These are phyloP conservation scores for Eucera pruinosa DNA, from an alignment of 2,888 invertebrate genomes.

Conservation along the genomic window DNA sequence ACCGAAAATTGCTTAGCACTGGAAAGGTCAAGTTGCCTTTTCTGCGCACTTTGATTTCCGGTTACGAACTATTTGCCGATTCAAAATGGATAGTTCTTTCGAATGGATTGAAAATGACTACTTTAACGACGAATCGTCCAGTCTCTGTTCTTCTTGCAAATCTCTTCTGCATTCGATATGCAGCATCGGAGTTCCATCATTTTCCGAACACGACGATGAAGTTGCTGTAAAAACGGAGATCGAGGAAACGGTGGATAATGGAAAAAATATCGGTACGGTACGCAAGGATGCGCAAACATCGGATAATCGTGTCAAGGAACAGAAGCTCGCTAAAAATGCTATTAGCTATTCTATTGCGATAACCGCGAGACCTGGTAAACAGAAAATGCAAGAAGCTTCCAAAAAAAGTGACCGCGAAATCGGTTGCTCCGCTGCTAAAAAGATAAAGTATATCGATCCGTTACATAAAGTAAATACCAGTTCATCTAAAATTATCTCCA, in stretches of 20 bases:
- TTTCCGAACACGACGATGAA: conserved; percentile 5
- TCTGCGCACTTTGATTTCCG: conserved; percentile 33
- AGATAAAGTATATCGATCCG: not conserved
- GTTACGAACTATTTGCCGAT: not conserved
- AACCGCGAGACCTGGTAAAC: not conserved
- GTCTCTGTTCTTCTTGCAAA: conserved; percentile 55
- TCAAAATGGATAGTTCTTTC: conserved; percentile 15
- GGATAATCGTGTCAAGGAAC: not conserved
- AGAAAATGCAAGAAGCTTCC: not conserved
- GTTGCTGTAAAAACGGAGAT: not conserved
- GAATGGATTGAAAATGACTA: not conserved
- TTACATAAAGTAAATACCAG: not conserved
- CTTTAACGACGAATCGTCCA: conserved; percentile 14
- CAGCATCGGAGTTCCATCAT: conserved; percentile 25
- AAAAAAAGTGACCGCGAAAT: not conserved
- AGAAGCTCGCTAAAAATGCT: not conserved
- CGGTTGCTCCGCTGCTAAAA: not conserved
- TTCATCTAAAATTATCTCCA: not conserved
- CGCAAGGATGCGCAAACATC: not conserved
- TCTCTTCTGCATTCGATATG: conserved; percentile 28
- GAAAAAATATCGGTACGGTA: not conserved
- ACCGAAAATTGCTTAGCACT: too few species aligned
- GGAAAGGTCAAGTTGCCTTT: too few species aligned
- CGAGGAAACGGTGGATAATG: not conserved
- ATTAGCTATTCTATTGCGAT: not conserved